Percentiles rank a stretch among this genome's conserved stretches.
Conservation (phyloP, 2,888 invertebrate species). For the Scrobipalpa atriplicella region DNA sequence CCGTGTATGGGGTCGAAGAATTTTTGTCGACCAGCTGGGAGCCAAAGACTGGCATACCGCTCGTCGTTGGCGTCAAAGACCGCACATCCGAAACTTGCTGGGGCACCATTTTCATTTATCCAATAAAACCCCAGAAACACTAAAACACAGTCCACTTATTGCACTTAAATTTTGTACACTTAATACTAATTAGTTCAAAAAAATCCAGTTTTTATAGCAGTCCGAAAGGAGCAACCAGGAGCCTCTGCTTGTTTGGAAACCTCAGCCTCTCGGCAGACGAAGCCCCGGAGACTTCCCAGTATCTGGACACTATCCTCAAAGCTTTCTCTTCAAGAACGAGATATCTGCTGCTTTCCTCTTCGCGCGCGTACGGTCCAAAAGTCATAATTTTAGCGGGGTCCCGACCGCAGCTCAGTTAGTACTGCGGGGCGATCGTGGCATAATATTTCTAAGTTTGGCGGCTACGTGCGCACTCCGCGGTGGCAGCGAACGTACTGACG, state of each 20-base stretch:
- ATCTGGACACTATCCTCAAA: slow-evolving; percentile 78
- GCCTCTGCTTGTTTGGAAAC: slow-evolving; percentile 64
- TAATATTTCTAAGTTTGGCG: slow-evolving; percentile 60
- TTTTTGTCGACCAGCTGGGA: slow-evolving; percentile 95
- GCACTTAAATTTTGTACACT: slow-evolving; percentile 66
- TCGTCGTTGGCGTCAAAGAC: slow-evolving; percentile 84
- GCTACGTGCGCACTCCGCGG: slow-evolving; percentile 76
- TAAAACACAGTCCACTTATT: slow-evolving; percentile 77
- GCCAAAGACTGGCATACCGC: slow-evolving; percentile 90
- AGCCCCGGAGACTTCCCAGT: slow-evolving; percentile 74
- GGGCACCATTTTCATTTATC: slow-evolving; percentile 87
- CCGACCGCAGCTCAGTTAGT: slow-evolving; percentile 74
- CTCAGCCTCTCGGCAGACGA: slow-evolving; percentile 73
- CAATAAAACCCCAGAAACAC: slow-evolving; percentile 58
- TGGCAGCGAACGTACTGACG: slow-evolving; percentile 82
- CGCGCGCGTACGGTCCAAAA: slow-evolving; percentile 77
- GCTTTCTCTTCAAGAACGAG: slow-evolving; percentile 74
- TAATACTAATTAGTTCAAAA: slow-evolving; percentile 55
- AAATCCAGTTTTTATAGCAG: slow-evolving; percentile 63
- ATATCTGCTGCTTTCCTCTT: slow-evolving; percentile 75
- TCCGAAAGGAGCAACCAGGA: slow-evolving; percentile 62
- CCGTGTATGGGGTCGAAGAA: slow-evolving; percentile 97
- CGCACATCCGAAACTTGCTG: slow-evolving; percentile 85
- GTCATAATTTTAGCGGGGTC: slow-evolving; percentile 80
- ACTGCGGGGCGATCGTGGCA: slow-evolving; percentile 76